phyloP scores from a whole-genome alignment of 2,797 vertebrate species.

The Catharus ustulatus region DNA sequence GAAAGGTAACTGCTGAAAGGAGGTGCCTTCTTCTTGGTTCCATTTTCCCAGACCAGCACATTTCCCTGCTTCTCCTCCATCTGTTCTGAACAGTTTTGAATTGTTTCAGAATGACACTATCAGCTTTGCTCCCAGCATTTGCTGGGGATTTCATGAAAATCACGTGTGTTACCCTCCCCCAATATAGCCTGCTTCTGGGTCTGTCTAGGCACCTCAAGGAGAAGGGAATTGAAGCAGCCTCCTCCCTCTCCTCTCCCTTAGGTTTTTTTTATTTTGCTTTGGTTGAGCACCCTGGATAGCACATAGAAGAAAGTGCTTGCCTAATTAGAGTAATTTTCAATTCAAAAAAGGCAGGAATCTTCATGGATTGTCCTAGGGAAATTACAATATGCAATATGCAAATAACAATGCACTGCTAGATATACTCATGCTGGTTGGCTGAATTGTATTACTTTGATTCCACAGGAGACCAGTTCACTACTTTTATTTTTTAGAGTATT shows the following conservation, averaged over 20 bases:
- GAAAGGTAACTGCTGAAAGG: neutral
- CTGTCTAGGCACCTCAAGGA: neutral
- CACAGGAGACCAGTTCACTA: neutral
- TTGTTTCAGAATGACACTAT: neutral
- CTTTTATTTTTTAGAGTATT: neutral
- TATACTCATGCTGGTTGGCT: neutral
- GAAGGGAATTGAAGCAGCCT: neutral
- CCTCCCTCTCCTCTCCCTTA: fast-evolving
- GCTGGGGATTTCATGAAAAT: neutral
- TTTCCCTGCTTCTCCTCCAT: neutral
- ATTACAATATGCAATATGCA: neutral
- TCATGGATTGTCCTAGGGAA: neutral
- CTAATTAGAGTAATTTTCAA: neutral
- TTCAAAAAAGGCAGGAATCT: neutral
- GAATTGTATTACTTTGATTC: neutral
- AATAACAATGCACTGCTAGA: neutral
- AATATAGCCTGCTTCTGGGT: neutral
- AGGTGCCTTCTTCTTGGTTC: neutral
- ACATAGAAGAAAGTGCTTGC: neutral
- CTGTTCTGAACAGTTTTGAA: neutral
- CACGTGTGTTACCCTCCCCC: neutral
- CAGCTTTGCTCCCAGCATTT: neutral
- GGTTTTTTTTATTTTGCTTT: neutral
- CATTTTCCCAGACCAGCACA: neutral
- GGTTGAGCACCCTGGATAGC: neutral